Conservation (phyloP, 1,140 invertebrate species). For the Achatina immaculata region DNA sequence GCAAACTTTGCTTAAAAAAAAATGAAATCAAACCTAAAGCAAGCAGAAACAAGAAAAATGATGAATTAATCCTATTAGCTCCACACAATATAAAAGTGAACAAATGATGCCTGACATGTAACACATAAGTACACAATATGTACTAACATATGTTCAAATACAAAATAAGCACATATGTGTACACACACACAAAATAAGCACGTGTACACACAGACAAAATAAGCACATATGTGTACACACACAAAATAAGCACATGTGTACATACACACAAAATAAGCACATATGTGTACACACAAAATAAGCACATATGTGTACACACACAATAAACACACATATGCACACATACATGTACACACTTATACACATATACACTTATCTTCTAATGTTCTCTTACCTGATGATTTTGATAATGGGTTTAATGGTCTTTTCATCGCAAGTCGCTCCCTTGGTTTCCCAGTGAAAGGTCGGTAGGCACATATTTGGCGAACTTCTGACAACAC, state of each 20-base stretch:
- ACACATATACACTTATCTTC: slow-evolving; percentile 18
- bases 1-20: too few relatives aligned
- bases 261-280: slow-evolving; percentile 2
- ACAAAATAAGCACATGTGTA: slow-evolving; percentile 23
- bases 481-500: slow-evolving; percentile 35
- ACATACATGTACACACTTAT: slow-evolving; percentile 31
- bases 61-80: too few relatives aligned
- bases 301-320: too few relatives aligned
- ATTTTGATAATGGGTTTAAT: background rate
- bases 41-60: too few relatives aligned
- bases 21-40: too few relatives aligned
- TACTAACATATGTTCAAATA: too few relatives aligned
- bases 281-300: too few relatives aligned
- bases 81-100: too few relatives aligned
- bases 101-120: too few relatives aligned
- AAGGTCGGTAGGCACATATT: slow-evolving; percentile 34
- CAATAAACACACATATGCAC: slow-evolving; percentile 17
- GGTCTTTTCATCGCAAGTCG: background rate
- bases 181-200: background rate
- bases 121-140: too few relatives aligned
- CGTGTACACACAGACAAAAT: background rate
- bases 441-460: slow-evolving; percentile 29
- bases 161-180: too few relatives aligned
- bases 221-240: slow-evolving; percentile 15
- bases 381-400: background rate